These are phyloP conservation scores for Selenia dentaria DNA, from an alignment of 2,888 invertebrate species.

Conservation along the genomic window DNA sequence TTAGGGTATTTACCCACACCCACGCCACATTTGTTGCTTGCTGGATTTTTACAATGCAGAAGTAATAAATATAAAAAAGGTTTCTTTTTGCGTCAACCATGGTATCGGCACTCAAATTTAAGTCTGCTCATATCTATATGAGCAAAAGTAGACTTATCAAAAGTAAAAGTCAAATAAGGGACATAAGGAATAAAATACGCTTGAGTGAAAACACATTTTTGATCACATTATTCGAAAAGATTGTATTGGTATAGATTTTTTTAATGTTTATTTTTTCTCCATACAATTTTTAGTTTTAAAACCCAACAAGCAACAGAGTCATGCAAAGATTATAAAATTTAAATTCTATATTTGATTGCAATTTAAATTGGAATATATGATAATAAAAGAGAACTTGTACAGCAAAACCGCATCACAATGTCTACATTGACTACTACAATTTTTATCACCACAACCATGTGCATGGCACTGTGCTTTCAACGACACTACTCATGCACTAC, in stretches of 20 bases:
- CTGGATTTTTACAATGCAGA: constrained; percentile 28
- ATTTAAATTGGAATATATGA: constrained; percentile 40
- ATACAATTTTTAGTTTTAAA: too few relatives aligned
- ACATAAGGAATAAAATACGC: too few relatives aligned
- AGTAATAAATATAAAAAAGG: too few relatives aligned
- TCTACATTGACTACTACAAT: constrained; percentile 53
- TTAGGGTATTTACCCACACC: constrained; percentile 43
- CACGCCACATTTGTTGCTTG: constrained; percentile 43
- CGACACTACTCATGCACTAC: constrained; percentile 77
- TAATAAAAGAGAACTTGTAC: constrained; percentile 73
- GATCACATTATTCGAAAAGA: too few relatives aligned
- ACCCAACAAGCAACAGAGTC: constrained; percentile 59
- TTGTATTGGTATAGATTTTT: too few relatives aligned
- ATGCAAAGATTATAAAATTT: constrained; percentile 59
- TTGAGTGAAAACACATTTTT: too few relatives aligned
- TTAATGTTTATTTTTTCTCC: too few relatives aligned
- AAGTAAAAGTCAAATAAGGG: too few relatives aligned
- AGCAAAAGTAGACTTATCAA: too few relatives aligned
- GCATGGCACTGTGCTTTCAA: constrained; percentile 73
- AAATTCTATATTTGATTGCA: constrained; percentile 30
- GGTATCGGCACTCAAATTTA: too few relatives aligned
- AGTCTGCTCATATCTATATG: too few relatives aligned
- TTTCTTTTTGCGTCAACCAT: too few relatives aligned
- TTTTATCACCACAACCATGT: constrained; percentile 79
- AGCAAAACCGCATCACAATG: constrained; percentile 78